These are phyloP conservation scores for Emydoidea blandingii DNA, from an alignment of 2,797 vertebrate genomes.

Conservation along the genomic window DNA sequence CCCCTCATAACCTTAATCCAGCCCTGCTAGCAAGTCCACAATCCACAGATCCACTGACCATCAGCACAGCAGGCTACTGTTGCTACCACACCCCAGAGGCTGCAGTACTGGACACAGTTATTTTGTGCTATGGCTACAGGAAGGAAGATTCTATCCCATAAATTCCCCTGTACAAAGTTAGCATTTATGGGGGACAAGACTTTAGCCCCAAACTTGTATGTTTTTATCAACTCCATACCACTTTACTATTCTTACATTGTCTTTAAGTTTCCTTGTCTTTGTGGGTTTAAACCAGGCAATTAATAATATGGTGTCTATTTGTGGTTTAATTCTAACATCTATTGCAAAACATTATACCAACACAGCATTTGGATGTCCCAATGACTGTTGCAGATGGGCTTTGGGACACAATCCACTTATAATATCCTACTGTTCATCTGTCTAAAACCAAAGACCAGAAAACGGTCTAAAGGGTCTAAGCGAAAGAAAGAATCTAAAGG, in stretches of 20 bases:
- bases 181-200: background rate
- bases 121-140: background rate
- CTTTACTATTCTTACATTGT: constrained; percentile 19
- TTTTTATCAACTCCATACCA: background rate
- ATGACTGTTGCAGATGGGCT: constrained; percentile 66
- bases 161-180: background rate
- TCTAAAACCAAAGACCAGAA: constrained; percentile 52
- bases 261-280: constrained; percentile 37
- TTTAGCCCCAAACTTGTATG: background rate
- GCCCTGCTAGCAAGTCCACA: too few relatives aligned
- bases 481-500: background rate
- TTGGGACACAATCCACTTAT: constrained; percentile 58
- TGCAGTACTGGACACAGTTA: background rate
- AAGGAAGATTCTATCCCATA: background rate
- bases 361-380: constrained; percentile 54
- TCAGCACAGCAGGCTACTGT: background rate
- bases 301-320: constrained; percentile 59
- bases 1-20: too few relatives aligned
- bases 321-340: constrained; percentile 51
- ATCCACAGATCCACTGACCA: too few relatives aligned
- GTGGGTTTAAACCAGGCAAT: constrained; percentile 64
- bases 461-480: constrained; percentile 16
- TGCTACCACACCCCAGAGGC: too few relatives aligned
- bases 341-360: constrained; percentile 35
- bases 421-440: constrained; percentile 57